Percentiles rank a stretch among this genome's conserved stretches.
Conservation (phyloP, 2,113 vertebrate genomes). For the Podarcis cretensis region DNA sequence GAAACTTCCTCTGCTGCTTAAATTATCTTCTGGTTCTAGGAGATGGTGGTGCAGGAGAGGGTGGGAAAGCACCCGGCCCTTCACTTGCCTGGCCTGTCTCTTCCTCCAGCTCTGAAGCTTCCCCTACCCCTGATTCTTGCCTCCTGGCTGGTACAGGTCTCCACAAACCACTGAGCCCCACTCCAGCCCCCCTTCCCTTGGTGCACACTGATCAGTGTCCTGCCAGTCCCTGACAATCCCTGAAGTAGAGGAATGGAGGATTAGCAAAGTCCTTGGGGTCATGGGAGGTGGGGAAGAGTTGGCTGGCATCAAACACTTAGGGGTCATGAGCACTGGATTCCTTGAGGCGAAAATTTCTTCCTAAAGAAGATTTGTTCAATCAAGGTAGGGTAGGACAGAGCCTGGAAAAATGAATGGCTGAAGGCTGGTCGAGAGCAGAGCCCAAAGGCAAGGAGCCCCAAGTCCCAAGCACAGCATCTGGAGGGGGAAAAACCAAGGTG, state of each 20-base stretch:
- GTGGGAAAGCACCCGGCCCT: too few species aligned
- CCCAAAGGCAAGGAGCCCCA: not conserved
- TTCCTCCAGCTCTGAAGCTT: too few species aligned
- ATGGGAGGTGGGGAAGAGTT: not conserved
- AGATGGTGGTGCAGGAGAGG: too few species aligned
- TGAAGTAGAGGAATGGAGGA: not conserved
- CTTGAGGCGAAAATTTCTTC: not conserved
- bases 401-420: not conserved
- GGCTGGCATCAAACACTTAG: not conserved
- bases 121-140: too few species aligned
- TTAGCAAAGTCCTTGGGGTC: not conserved
- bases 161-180: too few species aligned
- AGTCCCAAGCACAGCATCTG: not conserved
- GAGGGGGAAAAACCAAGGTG: not conserved
- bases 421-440: not conserved
- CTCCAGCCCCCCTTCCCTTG: too few species aligned
- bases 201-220: too few species aligned
- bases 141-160: too few species aligned
- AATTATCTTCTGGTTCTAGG: too few species aligned
- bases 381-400: not conserved
- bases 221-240: not conserved
- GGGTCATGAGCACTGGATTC: too few species aligned
- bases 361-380: not conserved
- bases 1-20: too few species aligned
- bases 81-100: too few species aligned